Percentiles rank a stretch among this genome's conserved stretches.
Evolutionary conservation across 2,113 vertebrate genomes (phyloP).

Genomic region (Vidua chalybeata): DNA sequence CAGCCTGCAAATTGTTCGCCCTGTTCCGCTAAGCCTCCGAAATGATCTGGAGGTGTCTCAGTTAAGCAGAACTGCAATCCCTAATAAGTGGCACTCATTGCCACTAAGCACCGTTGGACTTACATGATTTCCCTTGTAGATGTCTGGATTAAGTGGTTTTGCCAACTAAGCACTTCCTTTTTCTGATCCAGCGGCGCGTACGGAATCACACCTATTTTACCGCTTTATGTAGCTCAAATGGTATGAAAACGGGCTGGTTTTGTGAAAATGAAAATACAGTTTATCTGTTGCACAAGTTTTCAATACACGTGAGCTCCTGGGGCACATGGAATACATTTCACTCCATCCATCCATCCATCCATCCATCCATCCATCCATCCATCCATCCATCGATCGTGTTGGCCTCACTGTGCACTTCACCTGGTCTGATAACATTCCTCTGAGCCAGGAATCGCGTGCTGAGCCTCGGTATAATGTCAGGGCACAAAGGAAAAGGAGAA

Average conservation of each 20-base stretch:
- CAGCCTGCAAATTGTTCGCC: conserved; percentile 24
- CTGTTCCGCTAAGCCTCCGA: conserved; percentile 6
- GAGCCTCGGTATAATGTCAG: conserved; percentile 28
- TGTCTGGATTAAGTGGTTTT: conserved; percentile 66
- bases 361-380: neutral
- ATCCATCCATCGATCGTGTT: neutral
- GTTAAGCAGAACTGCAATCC: conserved; percentile 60
- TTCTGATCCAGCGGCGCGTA: neutral
- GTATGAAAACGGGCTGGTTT: neutral
- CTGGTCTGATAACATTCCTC: conserved; percentile 48
- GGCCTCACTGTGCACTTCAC: neutral
- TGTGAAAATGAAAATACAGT: conserved; percentile 18
- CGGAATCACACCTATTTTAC: neutral
- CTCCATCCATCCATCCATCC: neutral
- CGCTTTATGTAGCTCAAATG: neutral
- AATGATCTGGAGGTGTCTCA: conserved; percentile 56
- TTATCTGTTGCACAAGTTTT: conserved; percentile 15
- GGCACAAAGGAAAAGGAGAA: conserved; percentile 21
- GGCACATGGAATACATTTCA: conserved; percentile 20
- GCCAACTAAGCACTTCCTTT: conserved; percentile 61
- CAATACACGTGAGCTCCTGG: neutral
- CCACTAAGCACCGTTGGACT: conserved; percentile 45
- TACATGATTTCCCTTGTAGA: conserved; percentile 64
- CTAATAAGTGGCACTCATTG: conserved; percentile 59
- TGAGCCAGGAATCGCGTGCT: conserved; percentile 11